A percentile compares a stretch with the other conserved stretches of the same genome.
phyloP scores from a whole-genome alignment of 53 echinoderm and acorn worm genomes.

The Antedon mediterranea region DNA sequence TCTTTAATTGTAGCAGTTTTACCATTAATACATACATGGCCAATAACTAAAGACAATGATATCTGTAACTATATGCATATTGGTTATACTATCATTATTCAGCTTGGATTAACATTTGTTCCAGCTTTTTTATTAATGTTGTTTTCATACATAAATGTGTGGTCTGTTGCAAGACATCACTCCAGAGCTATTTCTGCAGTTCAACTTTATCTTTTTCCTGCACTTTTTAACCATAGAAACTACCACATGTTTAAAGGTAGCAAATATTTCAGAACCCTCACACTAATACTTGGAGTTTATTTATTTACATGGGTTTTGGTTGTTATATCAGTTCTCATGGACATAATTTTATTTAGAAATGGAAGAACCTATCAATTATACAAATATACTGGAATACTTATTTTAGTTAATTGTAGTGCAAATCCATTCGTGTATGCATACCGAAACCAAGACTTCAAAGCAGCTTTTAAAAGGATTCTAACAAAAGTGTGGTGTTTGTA shows the following conservation, averaged over 20 bases:
- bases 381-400: slow-evolving; percentile 44
- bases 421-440: slow-evolving; percentile 89
- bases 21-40: slow-evolving; percentile 2
- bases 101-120: slow-evolving; percentile 39
- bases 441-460: slow-evolving; percentile 79
- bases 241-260: slow-evolving; percentile 78
- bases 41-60: neutral
- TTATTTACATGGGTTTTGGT: slow-evolving; percentile 60
- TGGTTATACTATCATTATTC: slow-evolving; percentile 40
- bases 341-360: slow-evolving; percentile 38
- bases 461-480: slow-evolving; percentile 51
- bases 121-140: slow-evolving; percentile 55
- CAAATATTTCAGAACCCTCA: slow-evolving; percentile 78
- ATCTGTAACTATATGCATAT: neutral
- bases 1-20: slow-evolving; percentile 20
- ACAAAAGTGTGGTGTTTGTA: slow-evolving; percentile 18
- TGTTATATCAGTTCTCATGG: slow-evolving; percentile 27
- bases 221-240: slow-evolving; percentile 45
- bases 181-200: slow-evolving; percentile 91
- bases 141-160: slow-evolving; percentile 67
- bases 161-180: slow-evolving; percentile 81
- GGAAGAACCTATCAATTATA: slow-evolving; percentile 16
- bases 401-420: slow-evolving; percentile 46
- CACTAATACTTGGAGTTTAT: slow-evolving; percentile 73
- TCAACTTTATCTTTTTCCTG: slow-evolving; percentile 59